phyloP scores from a whole-genome alignment of 2,113 vertebrate genomes.

The Ahaetulla prasina region DNA sequence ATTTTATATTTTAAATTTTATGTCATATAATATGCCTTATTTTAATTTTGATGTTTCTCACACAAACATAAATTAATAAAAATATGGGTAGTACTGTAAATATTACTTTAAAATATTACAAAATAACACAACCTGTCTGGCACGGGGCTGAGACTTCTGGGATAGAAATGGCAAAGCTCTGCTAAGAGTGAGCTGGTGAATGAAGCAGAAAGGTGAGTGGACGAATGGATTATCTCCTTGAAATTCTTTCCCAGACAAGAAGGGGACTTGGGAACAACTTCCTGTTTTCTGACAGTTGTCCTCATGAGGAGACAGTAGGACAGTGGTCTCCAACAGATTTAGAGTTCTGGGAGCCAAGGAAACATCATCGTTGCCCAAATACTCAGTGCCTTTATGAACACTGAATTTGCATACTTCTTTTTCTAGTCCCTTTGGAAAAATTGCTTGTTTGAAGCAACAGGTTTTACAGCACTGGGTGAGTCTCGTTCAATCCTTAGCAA shows the following conservation, averaged over 20 bases:
- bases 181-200: background rate
- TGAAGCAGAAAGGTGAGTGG: background rate
- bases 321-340: background rate
- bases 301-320: background rate
- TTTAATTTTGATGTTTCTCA: background rate
- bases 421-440: background rate
- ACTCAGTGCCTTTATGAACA: background rate
- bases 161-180: background rate
- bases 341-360: background rate
- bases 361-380: background rate
- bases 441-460: background rate
- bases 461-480: background rate
- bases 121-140: background rate
- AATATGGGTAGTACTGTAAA: background rate
- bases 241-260: background rate
- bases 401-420: background rate
- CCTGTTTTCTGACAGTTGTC: background rate
- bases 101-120: background rate
- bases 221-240: background rate
- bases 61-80: background rate
- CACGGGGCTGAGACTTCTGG: background rate
- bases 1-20: too few species aligned
- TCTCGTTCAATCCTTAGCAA: background rate
- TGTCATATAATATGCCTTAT: background rate
- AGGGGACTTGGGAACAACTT: background rate